Evolutionary conservation across 2,888 invertebrate genomes (phyloP).

Genomic region (Drosophila kanekoi): DNA sequence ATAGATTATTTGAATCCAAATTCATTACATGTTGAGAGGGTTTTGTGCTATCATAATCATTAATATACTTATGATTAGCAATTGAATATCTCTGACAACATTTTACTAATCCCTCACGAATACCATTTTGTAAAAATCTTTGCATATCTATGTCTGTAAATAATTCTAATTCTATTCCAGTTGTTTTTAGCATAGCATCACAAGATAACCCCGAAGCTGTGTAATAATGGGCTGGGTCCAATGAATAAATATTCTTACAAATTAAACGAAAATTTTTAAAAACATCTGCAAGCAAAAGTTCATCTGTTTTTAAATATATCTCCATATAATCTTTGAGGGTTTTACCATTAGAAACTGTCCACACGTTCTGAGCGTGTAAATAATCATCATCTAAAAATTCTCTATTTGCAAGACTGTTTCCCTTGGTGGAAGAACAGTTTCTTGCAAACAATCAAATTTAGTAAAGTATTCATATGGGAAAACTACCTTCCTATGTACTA

Average conservation of each 20-base stretch:
- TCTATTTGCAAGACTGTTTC: constrained; percentile 1
- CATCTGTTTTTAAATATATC: constrained; percentile 8
- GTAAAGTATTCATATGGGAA: constrained; percentile 15
- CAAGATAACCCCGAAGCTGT: too few species aligned
- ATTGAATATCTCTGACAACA: constrained; percentile 71
- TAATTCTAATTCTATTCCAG: constrained; percentile 71
- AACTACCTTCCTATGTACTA: background rate
- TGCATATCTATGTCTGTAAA: constrained; percentile 80
- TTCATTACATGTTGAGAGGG: constrained; percentile 40
- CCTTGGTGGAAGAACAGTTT: background rate
- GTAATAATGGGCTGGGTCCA: too few species aligned
- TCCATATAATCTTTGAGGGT: constrained; percentile 7
- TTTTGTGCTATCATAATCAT: constrained; percentile 62
- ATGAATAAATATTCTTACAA: too few species aligned
- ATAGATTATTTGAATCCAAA: constrained; percentile 51
- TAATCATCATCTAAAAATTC: constrained; percentile 1
- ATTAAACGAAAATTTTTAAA: too few species aligned
- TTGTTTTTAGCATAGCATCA: constrained; percentile 65
- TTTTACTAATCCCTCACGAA: constrained; percentile 72
- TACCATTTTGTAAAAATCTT: constrained; percentile 66
- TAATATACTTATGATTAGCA: constrained; percentile 82
- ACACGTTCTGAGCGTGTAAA: constrained; percentile 7
- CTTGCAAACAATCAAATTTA: background rate
- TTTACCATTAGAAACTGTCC: constrained; percentile 17
- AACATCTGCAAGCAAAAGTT: too few species aligned